phyloP scores from a whole-genome alignment of 2,113 vertebrate species.

The Otocyon megalotis region DNA sequence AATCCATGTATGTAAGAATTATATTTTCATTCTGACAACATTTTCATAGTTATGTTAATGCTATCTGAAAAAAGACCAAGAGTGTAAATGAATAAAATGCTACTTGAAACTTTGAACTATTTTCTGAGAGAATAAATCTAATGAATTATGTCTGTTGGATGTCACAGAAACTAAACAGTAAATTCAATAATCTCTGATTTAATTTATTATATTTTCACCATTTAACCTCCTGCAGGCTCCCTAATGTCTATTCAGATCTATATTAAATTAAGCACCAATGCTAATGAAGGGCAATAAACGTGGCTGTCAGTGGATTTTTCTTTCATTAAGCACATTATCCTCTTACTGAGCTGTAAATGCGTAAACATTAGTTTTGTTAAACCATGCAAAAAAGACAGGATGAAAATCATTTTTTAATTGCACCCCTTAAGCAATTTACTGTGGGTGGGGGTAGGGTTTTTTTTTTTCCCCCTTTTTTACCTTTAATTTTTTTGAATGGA shows the following conservation, averaged over 20 bases:
- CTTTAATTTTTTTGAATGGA: slow-evolving; percentile 85
- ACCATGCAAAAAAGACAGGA: slow-evolving; percentile 89
- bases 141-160: slow-evolving; percentile 90
- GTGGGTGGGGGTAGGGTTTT: neutral
- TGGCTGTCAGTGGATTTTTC: slow-evolving; percentile 93
- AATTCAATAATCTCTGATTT: slow-evolving; percentile 92
- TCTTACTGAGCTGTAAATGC: slow-evolving; percentile 92
- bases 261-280: slow-evolving; percentile 94
- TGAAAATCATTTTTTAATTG: slow-evolving; percentile 88
- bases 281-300: slow-evolving; percentile 94
- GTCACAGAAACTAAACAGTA: slow-evolving; percentile 91
- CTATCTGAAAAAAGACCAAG: slow-evolving; percentile 79
- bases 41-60: slow-evolving; percentile 71
- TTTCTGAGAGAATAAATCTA: slow-evolving; percentile 85
- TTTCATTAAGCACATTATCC: slow-evolving; percentile 95
- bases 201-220: slow-evolving; percentile 91
- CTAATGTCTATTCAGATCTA: slow-evolving; percentile 94
- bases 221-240: slow-evolving; percentile 93
- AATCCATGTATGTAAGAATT: slow-evolving; percentile 61
- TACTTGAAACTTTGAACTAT: slow-evolving; percentile 79
- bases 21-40: slow-evolving; percentile 46
- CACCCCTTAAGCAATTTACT: slow-evolving; percentile 83
- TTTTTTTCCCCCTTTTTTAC: slow-evolving; percentile 78
- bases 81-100: slow-evolving; percentile 79
- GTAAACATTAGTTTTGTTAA: slow-evolving; percentile 93